Base-by-base conservation (phyloP, 2,888 invertebrate species). In the Pyrochroa serraticornis region DNA sequence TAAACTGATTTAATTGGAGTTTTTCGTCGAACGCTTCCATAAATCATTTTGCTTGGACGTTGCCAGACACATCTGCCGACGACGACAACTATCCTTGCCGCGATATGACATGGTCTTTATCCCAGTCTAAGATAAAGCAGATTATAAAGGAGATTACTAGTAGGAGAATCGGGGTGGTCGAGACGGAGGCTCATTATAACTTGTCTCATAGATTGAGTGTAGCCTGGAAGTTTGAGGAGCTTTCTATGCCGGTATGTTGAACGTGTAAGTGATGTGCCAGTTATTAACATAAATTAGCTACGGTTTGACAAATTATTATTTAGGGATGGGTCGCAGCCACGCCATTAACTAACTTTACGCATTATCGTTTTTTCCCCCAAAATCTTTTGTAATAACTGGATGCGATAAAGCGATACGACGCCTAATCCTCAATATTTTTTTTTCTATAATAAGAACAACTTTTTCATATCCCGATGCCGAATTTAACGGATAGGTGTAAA, bases 1-100 rank as follows among this genome's bases (percentile, higher is more conserved):
- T 62, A 61, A 66, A 62, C 49, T 46, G 67, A 67, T 67, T 67
- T 68, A 69, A 69, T 69, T 67, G 66, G 52, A 62, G 60, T 66
- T 69, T 69, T 69, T 67, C 58, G 54, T 37, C 12, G 47, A 43
- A 43, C 13, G 37, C 34, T 48, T 51, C 14, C 58, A 66, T 69
- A 67, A 67, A 69, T 67, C 67, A 69, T 66, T 55, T 36, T 54
- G 33, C 9, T 14, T 22, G 53, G 58, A 45, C 58, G 52, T 44
- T 53, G 51, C 57, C 47, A 58, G 47, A 46, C 48, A 33, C 58
- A 58, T 52, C 52, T 58, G 58, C 47, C 64, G 60, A 57, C 61
- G 22, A 22, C 22, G 22, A 22, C 22, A 22, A 22, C 22, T 22
- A 22, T 22, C 22, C 22, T 2, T 22, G 22, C 22, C 22, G 22